Conservation (phyloP, 1,140 invertebrate genomes). For the Bombus polaris region DNA sequence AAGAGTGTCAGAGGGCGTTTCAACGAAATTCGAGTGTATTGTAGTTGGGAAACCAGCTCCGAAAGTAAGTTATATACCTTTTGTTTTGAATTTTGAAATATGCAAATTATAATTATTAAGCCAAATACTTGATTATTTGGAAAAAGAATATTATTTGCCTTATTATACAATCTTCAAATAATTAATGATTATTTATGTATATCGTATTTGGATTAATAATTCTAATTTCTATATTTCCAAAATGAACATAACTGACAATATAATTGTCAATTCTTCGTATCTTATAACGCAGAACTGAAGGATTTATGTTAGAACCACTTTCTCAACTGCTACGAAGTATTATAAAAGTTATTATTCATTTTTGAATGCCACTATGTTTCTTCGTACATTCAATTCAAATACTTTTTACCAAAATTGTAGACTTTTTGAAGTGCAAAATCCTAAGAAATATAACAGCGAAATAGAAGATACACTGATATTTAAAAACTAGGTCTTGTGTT, state of each 20-base stretch:
- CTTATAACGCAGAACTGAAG: not conserved
- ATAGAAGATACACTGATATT: not conserved
- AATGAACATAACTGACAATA: no score
- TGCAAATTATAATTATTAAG: not conserved
- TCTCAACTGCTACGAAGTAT: not conserved
- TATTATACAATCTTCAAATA: not conserved
- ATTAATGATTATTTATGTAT: not conserved
- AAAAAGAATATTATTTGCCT: not conserved
- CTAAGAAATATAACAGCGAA: not conserved
- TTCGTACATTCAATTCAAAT: not conserved
- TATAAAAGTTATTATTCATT: not conserved
- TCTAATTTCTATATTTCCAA: not conserved
- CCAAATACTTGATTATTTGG: fast-evolving
- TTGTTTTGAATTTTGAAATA: not conserved
- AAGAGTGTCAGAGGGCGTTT: conserved; percentile 81
- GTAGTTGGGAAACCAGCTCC: conserved; percentile 88
- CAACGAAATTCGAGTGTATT: conserved; percentile 88
- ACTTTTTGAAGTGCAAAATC: not conserved
- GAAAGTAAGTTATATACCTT: conserved; percentile 81
- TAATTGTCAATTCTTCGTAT: not conserved
- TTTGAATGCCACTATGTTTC: not conserved
- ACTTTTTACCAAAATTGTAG: not conserved
- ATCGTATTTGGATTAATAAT: not conserved
- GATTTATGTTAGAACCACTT: not conserved
- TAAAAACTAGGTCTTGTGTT: not conserved